A percentile compares a stretch with the other conserved stretches of the same genome.
phyloP scores from a whole-genome alignment of 92 coral and sea anemone genomes.

The Parazoanthus darwini region DNA sequence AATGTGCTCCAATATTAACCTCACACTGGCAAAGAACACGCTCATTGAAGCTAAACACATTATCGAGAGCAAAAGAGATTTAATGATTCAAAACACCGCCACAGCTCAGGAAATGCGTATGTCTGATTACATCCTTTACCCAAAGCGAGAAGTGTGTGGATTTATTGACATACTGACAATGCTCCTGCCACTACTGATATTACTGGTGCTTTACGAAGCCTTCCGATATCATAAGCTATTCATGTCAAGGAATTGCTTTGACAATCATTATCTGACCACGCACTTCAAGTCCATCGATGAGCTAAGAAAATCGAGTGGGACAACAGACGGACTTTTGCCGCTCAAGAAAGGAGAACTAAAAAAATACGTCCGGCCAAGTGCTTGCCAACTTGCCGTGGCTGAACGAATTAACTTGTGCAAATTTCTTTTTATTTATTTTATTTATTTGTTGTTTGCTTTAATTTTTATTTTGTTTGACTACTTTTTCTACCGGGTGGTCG shows the following conservation, averaged over 20 bases:
- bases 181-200: slow-evolving; percentile 78
- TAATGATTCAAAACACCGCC: not conserved
- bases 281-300: slow-evolving; percentile 96
- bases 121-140: not conserved
- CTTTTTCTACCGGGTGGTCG: slow-evolving; percentile 62
- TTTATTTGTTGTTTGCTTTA: slow-evolving; percentile 75
- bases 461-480: slow-evolving; percentile 72
- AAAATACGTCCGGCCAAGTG: slow-evolving; percentile 83
- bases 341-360: slow-evolving; percentile 91
- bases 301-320: slow-evolving; percentile 85
- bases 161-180: slow-evolving; percentile 53
- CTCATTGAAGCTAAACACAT: slow-evolving; percentile 21
- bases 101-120: not conserved
- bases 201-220: slow-evolving; percentile 81
- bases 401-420: slow-evolving; percentile 71
- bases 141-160: slow-evolving; percentile 58
- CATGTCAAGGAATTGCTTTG: slow-evolving; percentile 78
- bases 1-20: slow-evolving; percentile 47
- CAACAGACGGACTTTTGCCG: slow-evolving; percentile 81
- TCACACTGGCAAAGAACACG: slow-evolving; percentile 22
- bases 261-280: slow-evolving; percentile 86
- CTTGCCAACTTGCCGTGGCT: slow-evolving; percentile 69
- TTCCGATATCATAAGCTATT: slow-evolving; percentile 87
- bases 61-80: slow-evolving; percentile 16
- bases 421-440: slow-evolving; percentile 63